Percentiles rank a stretch among this genome's conserved stretches.
Evolutionary conservation across 2,797 vertebrate species (phyloP).

Genomic region (Dendrocincla tyrannina): DNA sequence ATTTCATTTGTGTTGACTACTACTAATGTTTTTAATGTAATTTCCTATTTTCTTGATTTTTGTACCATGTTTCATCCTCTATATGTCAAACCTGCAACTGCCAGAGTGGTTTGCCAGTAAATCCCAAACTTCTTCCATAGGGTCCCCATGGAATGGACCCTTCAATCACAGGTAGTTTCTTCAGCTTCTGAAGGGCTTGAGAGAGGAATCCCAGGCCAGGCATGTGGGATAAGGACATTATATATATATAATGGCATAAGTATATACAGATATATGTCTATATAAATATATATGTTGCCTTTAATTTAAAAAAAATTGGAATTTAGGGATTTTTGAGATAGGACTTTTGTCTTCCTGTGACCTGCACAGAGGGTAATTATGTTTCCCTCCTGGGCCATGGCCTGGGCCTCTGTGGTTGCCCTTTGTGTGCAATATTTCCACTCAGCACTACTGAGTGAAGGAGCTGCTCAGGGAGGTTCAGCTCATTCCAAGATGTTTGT

Average conservation of each 20-base stretch:
- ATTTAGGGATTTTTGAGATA: accelerated
- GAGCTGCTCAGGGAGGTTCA: not conserved
- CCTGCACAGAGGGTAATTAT: not conserved
- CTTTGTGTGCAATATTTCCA: not conserved
- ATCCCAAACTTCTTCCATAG: not conserved
- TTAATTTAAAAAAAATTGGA: not conserved
- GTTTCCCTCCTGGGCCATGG: not conserved
- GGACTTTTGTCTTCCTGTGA: not conserved
- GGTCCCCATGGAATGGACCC: not conserved
- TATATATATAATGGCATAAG: not conserved
- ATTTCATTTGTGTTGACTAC: not conserved
- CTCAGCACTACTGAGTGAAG: not conserved
- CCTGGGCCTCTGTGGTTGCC: not conserved
- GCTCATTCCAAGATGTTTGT: not conserved
- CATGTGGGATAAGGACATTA: not conserved
- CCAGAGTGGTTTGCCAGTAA: not conserved
- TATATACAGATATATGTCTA: not conserved
- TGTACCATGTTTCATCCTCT: not conserved
- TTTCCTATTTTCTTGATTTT: not conserved
- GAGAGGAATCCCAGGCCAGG: not conserved
- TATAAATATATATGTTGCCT: not conserved
- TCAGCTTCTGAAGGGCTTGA: not conserved
- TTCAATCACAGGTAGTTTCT: not conserved
- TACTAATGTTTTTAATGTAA: not conserved
- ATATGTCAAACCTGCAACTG: not conserved